These are phyloP conservation scores for Urocitellus parryii DNA, from an alignment of 2,113 vertebrate species.

Conservation along the genomic window DNA sequence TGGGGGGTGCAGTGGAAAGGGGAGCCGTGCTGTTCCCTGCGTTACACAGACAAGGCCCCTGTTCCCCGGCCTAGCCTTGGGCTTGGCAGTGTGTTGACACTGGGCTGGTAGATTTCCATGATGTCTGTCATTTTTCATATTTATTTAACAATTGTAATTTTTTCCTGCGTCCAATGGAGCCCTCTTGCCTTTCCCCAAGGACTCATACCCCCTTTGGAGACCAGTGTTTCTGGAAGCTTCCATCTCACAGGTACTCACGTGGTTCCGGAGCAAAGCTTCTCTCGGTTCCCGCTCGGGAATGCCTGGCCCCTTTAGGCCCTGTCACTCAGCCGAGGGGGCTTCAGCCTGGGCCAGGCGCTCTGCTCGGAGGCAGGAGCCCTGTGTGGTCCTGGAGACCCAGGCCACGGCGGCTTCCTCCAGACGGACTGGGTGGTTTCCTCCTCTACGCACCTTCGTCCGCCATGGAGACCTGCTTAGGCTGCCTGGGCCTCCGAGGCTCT, in stretches of 20 bases:
- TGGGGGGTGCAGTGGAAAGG: too few relatives aligned
- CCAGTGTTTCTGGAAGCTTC: conserved; percentile 40
- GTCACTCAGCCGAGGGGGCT: neutral
- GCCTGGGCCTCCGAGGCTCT: neutral
- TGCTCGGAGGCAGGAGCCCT: neutral
- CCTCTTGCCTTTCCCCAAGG: neutral
- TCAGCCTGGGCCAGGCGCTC: neutral
- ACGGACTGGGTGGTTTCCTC: too few relatives aligned
- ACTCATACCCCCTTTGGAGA: neutral
- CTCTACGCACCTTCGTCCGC: too few relatives aligned
- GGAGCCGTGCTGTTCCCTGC: too few relatives aligned
- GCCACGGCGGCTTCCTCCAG: neutral
- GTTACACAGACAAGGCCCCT: too few relatives aligned
- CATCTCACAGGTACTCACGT: neutral
- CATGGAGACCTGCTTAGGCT: neutral
- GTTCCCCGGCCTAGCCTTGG: neutral
- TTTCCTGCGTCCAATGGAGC: neutral
- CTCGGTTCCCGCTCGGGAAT: neutral
- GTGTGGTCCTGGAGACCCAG: neutral
- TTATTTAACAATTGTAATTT: neutral
- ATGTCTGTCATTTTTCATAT: neutral
- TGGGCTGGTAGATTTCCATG: neutral
- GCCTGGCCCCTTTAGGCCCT: neutral
- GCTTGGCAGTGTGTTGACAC: neutral
- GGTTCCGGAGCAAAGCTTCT: neutral